A percentile compares a stretch with the other conserved stretches of the same genome.
Evolutionary conservation across 2,113 vertebrate species (phyloP).

Genomic region (Tenrec ecaudatus): DNA sequence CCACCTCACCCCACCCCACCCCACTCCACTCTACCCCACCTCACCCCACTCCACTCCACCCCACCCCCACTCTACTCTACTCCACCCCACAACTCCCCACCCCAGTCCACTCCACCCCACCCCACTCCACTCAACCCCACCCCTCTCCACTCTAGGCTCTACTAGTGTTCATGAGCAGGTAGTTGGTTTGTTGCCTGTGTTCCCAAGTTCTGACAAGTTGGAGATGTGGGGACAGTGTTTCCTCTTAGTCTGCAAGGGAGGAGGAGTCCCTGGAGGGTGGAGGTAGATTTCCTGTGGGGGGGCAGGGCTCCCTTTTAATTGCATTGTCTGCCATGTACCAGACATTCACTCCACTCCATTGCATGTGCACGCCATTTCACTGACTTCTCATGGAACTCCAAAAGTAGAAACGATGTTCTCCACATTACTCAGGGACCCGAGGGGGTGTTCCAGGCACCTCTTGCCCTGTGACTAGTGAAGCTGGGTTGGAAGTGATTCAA

Average conservation of each 20-base stretch:
- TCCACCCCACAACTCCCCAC: too few species aligned
- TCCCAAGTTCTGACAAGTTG: neutral
- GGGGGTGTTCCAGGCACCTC: neutral
- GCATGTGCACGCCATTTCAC: neutral
- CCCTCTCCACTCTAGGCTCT: too few species aligned
- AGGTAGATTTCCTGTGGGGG: fast-evolving
- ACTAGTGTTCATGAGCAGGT: neutral
- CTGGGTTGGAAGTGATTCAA: too few species aligned
- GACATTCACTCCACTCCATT: neutral
- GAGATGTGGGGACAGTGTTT: too few species aligned
- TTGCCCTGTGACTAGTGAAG: too few species aligned
- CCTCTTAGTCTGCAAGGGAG: fast-evolving
- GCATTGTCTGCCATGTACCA: fast-evolving
- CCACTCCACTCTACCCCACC: too few species aligned
- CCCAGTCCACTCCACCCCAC: too few species aligned
- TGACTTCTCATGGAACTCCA: neutral
- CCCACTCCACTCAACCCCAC: too few species aligned
- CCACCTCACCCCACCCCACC: too few species aligned
- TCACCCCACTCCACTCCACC: too few species aligned
- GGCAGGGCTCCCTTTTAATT: neutral
- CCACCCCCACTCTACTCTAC: too few species aligned
- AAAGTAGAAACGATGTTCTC: neutral
- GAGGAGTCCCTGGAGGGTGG: fast-evolving
- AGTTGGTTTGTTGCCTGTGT: neutral
- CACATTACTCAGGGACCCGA: neutral